Evolutionary conservation across 2,113 vertebrate species (phyloP).

Genomic region (Podilymbus podiceps): DNA sequence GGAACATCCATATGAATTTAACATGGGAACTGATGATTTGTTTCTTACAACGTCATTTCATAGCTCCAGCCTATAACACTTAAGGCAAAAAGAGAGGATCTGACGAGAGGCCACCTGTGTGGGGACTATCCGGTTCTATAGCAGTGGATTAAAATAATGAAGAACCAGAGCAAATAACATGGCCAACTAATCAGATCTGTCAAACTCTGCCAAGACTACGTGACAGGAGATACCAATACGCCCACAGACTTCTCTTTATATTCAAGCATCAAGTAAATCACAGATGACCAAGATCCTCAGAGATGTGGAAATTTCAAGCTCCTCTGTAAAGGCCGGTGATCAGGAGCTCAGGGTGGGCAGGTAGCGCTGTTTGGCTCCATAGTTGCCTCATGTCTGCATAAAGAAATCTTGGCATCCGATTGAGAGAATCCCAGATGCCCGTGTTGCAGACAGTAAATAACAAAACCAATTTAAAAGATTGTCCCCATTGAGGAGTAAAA

Average conservation of each 20-base stretch:
- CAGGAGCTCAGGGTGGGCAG: not conserved
- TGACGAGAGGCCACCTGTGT: not conserved
- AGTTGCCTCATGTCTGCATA: not conserved
- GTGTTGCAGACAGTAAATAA: not conserved
- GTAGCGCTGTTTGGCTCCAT: not conserved
- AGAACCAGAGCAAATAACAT: not conserved
- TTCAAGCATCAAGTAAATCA: not conserved
- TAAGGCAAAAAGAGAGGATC: not conserved
- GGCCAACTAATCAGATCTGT: not conserved
- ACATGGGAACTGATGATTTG: not conserved
- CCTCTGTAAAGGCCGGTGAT: not conserved
- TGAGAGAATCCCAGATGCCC: not conserved
- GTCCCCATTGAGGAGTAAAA: not conserved
- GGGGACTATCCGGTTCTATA: not conserved
- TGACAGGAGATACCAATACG: not conserved
- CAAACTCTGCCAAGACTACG: fast-evolving
- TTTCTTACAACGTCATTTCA: not conserved
- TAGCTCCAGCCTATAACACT: not conserved
- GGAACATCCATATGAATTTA: not conserved
- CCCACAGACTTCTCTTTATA: not conserved
- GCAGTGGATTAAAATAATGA: not conserved
- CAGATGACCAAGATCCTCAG: not conserved
- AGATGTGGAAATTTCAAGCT: not conserved
- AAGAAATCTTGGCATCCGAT: not conserved
- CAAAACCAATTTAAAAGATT: not conserved